A percentile compares a stretch with the other conserved stretches of the same genome.
Evolutionary conservation across 2,113 vertebrate species (phyloP).

Genomic region (Beaufortia kweichowensis): DNA sequence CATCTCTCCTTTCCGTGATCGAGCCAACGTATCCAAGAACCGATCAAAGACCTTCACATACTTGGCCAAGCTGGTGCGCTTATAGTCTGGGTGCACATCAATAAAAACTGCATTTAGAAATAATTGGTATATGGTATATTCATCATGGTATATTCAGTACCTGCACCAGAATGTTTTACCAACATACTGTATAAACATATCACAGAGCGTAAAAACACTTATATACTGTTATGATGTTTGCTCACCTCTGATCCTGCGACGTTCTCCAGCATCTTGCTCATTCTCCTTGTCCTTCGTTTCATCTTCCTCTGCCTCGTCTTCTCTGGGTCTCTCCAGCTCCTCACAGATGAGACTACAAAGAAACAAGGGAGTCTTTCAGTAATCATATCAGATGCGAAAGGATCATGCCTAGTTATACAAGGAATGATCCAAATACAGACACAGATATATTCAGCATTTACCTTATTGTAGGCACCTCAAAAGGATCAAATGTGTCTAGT

Average conservation of each 20-base stretch:
- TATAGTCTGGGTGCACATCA: constrained; percentile 78
- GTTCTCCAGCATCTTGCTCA: constrained; percentile 67
- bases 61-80: constrained; percentile 86
- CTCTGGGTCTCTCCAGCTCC: constrained; percentile 78
- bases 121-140: too few species aligned
- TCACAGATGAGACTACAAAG: constrained; percentile 79
- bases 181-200: too few species aligned
- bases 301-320: constrained; percentile 64
- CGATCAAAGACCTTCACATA: constrained; percentile 86
- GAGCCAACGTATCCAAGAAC: constrained; percentile 86
- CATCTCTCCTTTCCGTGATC: constrained; percentile 78
- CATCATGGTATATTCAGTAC: too few species aligned
- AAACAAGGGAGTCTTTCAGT: neutral
- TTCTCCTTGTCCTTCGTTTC: constrained; percentile 70
- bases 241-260: constrained; percentile 78
- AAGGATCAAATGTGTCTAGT: constrained; percentile 88
- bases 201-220: too few species aligned
- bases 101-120: constrained; percentile 15
- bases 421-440: neutral
- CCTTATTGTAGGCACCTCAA: constrained; percentile 92
- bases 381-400: neutral
- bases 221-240: too few species aligned
- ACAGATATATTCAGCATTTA: constrained; percentile 47
- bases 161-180: too few species aligned
- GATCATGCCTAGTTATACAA: neutral